Conservation (phyloP, 2,888 invertebrate genomes). For the Cephus pulcher region DNA sequence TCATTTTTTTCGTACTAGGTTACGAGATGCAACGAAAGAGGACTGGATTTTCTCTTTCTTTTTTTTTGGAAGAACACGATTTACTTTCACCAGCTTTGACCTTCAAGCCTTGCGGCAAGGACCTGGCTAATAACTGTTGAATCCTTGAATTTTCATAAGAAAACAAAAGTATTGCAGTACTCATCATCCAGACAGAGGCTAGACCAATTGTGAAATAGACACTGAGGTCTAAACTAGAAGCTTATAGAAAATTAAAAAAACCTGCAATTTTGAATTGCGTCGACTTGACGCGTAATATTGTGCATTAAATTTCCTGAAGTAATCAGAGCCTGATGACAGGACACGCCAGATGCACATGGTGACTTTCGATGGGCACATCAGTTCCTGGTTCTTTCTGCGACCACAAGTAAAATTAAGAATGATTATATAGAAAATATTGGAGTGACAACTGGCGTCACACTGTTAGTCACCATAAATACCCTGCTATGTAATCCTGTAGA, state of each 20-base stretch:
- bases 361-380: not conserved
- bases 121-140: constrained; percentile 11
- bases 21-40: not conserved
- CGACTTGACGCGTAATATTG: too few relatives aligned
- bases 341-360: not conserved
- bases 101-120: constrained; percentile 26
- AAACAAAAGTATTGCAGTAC: not conserved
- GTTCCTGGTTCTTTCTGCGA: not conserved
- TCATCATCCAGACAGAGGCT: not conserved
- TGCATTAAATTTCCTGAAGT: not conserved
- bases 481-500: not conserved
- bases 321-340: not conserved
- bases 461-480: not conserved
- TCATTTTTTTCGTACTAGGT: not conserved
- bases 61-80: not conserved
- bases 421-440: not conserved
- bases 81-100: constrained; percentile 37
- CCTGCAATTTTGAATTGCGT: too few relatives aligned
- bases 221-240: not conserved
- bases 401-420: not conserved
- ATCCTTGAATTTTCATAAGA: not conserved
- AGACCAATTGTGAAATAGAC: too few relatives aligned
- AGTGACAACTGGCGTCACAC: not conserved
- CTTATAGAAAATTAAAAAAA: not conserved
- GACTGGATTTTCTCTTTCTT: not conserved